phyloP scores from a whole-genome alignment of 2,797 vertebrate species.

The Anguilla megastoma region DNA sequence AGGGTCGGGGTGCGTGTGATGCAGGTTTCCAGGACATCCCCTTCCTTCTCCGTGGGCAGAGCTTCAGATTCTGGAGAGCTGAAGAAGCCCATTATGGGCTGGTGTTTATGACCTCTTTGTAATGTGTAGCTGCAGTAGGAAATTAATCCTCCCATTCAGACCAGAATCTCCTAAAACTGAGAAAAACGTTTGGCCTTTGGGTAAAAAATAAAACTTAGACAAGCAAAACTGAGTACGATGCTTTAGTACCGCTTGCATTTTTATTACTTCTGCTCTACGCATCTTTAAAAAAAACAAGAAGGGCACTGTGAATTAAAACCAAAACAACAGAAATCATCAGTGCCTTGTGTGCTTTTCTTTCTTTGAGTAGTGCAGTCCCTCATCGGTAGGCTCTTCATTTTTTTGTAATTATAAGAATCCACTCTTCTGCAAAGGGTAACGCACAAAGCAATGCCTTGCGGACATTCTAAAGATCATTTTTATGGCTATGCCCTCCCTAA shows the following conservation, averaged over 20 bases:
- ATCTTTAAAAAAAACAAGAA: neutral
- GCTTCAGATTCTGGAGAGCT: constrained; percentile 34
- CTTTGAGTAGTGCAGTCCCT: neutral
- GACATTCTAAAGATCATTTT: constrained; percentile 64
- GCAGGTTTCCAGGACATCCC: neutral
- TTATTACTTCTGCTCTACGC: neutral
- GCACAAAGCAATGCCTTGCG: constrained; percentile 54
- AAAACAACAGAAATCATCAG: neutral
- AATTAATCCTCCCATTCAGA: neutral
- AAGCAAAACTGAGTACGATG: neutral
- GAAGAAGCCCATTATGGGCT: constrained; percentile 39
- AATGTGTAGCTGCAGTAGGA: neutral
- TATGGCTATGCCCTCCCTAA: constrained; percentile 60
- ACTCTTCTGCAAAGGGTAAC: constrained; percentile 39
- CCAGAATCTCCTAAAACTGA: neutral
- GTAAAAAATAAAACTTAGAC: neutral
- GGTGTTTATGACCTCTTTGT: constrained; percentile 26
- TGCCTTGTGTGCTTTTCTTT: neutral
- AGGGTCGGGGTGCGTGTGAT: neutral
- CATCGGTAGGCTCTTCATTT: neutral
- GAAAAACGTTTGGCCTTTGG: neutral
- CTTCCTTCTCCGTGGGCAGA: constrained; percentile 13
- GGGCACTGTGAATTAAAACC: neutral
- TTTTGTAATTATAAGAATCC: neutral
- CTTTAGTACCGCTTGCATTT: neutral